Evolutionary conservation across 2,113 vertebrate genomes (phyloP).

Genomic region (Myanophis thanlyinensis): DNA sequence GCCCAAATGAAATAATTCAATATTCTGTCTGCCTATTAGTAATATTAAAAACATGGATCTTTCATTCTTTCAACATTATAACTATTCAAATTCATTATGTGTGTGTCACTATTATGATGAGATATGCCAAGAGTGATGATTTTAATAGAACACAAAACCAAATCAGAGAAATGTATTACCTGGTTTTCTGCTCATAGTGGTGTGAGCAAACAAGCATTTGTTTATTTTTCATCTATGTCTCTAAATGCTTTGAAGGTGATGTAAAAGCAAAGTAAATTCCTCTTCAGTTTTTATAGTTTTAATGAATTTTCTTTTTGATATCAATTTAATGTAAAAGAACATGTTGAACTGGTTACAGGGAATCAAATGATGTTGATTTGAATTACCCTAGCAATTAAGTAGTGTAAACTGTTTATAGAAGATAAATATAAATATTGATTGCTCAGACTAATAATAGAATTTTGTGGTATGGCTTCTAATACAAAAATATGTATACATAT

Average conservation of each 20-base stretch:
- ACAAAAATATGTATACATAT: background rate
- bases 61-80: background rate
- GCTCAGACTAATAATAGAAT: background rate
- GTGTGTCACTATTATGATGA: background rate
- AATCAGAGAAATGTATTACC: background rate
- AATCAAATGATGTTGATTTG: background rate
- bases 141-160: background rate
- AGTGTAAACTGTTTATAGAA: background rate
- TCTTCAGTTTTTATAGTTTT: background rate
- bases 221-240: background rate
- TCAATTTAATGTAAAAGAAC: background rate
- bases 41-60: slow-evolving; percentile 1
- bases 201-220: background rate
- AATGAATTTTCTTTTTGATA: background rate
- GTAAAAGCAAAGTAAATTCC: slow-evolving; percentile 1
- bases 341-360: background rate
- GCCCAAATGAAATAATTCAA: background rate
- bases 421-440: background rate
- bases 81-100: background rate
- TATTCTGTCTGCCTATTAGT: background rate
- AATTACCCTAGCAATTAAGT: background rate
- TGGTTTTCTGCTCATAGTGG: background rate
- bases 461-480: background rate
- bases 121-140: background rate
- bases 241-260: background rate